Evolutionary conservation across 2,888 invertebrate genomes (phyloP), one percentile per base, ranked within the genome.

Genomic region (Zhengitettix transpicula): DNA sequence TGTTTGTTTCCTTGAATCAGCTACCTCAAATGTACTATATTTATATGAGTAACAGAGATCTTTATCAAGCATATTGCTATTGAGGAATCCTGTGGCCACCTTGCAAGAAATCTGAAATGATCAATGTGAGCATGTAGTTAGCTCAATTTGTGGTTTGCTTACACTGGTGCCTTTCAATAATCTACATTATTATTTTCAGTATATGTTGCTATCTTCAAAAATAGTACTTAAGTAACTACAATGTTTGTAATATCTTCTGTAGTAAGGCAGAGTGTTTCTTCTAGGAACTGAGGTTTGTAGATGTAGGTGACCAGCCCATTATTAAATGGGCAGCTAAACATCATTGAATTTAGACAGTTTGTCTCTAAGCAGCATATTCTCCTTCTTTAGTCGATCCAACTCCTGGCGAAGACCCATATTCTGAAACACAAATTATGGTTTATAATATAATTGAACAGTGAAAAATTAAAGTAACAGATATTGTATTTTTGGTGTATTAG

Each of bases 331-430:
- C 58, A 15, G 41, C 57, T 80, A 85, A 75, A 87, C 86, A 75
- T 89, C 89, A 78, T 87, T 85, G 78, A 84, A 89, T 79, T 90
- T 90, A 71, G 89, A 85, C 76, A 90, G 79, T 79, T 89, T 89
- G 75, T 90, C 89, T 74, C 90, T 86, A 74, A 91, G 79, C 75
- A 89, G 82, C 80, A 88, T 83, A 74, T 91, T 91, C 76, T 91
- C 91, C 77, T 90, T 91, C 80, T 91, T 90, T 75, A 91, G 80
- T 76, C 89, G 82, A 77, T 92, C 91, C 73, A 91, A 79, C 75
- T 92, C 91, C 78, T 89, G 89, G 71, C 90, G 87, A 72, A 92
- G 80, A 71, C 88, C 88, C 81, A 89, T 82, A 72, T 91, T 92
- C 90, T 91, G 78, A 57, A 78, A 77, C 63, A 55, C 63, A 66